Conservation (phyloP, 2,113 vertebrate species). For the Chrysemys picta region DNA sequence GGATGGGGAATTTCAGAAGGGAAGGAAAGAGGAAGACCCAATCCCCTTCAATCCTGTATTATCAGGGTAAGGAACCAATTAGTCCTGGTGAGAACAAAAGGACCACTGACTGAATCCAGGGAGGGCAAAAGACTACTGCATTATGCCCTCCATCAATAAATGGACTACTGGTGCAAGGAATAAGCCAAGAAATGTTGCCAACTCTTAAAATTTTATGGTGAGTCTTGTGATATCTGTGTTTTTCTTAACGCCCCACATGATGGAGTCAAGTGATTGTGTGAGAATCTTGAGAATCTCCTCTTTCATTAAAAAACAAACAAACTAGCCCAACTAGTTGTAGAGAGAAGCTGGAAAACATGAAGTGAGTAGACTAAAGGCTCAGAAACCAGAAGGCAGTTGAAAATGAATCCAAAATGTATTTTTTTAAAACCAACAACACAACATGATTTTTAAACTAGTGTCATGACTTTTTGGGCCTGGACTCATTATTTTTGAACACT, state of each 20-base stretch:
- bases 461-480: neutral
- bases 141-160: neutral
- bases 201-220: neutral
- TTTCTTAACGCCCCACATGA: neutral
- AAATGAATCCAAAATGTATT: neutral
- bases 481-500: neutral
- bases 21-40: neutral
- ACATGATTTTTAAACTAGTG: neutral
- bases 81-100: neutral
- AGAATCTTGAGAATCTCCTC: neutral
- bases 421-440: neutral
- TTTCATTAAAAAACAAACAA: neutral
- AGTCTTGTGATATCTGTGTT: neutral
- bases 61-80: neutral
- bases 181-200: neutral
- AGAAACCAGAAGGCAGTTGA: neutral
- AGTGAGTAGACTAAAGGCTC: neutral
- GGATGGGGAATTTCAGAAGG: neutral
- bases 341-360: neutral
- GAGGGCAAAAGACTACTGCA: neutral
- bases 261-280: neutral
- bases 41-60: neutral
- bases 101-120: neutral
- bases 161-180: neutral
- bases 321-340: neutral